Percentiles rank a stretch among this genome's conserved stretches.
Evolutionary conservation across 2,113 vertebrate genomes (phyloP).

Genomic region (Aegotheles bennettii): DNA sequence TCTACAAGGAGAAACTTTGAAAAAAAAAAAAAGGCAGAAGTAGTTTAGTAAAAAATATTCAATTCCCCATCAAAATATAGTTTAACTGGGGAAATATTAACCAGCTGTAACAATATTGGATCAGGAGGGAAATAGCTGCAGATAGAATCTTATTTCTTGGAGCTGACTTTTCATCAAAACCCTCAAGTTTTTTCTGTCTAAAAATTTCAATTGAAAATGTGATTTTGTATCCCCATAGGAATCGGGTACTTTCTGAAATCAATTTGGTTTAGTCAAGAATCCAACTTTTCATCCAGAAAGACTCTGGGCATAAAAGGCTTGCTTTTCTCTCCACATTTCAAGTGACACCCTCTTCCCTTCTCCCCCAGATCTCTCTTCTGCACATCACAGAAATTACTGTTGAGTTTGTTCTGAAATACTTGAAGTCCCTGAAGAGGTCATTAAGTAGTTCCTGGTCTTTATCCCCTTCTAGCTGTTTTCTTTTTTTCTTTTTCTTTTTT

Average conservation of each 20-base stretch:
- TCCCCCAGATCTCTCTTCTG: not conserved
- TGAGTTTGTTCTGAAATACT: not conserved
- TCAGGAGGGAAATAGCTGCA: constrained; percentile 36
- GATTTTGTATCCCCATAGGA: constrained; percentile 8
- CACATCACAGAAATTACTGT: not conserved
- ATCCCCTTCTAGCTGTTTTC: not conserved
- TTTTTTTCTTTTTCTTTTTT: not conserved
- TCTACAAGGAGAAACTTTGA: not conserved
- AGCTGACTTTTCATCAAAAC: constrained; percentile 46
- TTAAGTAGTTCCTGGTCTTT: constrained; percentile 31
- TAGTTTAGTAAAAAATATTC: constrained; percentile 24
- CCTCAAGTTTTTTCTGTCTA: not conserved
- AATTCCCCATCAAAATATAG: constrained; percentile 36
- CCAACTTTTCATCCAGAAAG: not conserved
- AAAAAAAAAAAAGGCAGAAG: not conserved
- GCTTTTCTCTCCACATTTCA: not conserved
- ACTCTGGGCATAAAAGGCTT: not conserved
- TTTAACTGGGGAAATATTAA: constrained; percentile 55
- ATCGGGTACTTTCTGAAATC: constrained; percentile 24
- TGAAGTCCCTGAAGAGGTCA: constrained; percentile 26
- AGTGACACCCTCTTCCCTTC: not conserved
- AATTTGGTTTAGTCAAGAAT: not conserved
- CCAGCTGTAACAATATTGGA: constrained; percentile 18
- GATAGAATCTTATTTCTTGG: constrained; percentile 39
- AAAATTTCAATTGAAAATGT: constrained; percentile 15